These are phyloP conservation scores for Argya squamiceps DNA, from an alignment of 2,797 vertebrate species.

Conservation along the genomic window DNA sequence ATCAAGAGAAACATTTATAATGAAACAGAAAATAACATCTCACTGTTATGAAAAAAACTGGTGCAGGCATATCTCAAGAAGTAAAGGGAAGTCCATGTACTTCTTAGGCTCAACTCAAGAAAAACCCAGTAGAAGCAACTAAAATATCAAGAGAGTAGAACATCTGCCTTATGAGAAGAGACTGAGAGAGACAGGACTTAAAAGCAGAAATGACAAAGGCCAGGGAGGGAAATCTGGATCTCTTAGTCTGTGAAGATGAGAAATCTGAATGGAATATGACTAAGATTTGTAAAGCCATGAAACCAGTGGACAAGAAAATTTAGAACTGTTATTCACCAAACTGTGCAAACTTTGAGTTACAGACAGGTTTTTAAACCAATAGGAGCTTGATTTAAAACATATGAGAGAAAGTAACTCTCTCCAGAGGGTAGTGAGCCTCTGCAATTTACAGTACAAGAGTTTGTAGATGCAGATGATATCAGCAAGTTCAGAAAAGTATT, in stretches of 20 bases:
- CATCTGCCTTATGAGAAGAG: not conserved
- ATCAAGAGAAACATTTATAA: not conserved
- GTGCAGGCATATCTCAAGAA: not conserved
- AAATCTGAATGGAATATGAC: not conserved
- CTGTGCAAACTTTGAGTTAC: not conserved
- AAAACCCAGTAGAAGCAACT: not conserved
- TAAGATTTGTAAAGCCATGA: not conserved
- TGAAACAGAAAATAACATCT: not conserved
- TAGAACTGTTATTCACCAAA: not conserved
- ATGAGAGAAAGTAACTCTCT: not conserved
- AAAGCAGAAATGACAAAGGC: not conserved
- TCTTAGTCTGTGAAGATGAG: not conserved
- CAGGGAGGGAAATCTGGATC: not conserved
- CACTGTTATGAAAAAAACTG: not conserved
- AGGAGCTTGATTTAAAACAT: not conserved
- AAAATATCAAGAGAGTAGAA: not conserved
- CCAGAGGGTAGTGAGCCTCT: not conserved
- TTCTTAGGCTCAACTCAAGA: not conserved
- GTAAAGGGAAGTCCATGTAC: not conserved
- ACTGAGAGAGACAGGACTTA: not conserved
- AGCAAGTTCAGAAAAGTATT: not conserved
- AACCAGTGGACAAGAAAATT: not conserved
- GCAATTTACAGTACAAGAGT: not conserved
- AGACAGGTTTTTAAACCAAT: not conserved
- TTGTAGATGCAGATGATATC: not conserved